A percentile compares a stretch with the other conserved stretches of the same genome.
Conservation (phyloP, 1,140 invertebrate genomes). For the Aphaenogaster rudis region DNA sequence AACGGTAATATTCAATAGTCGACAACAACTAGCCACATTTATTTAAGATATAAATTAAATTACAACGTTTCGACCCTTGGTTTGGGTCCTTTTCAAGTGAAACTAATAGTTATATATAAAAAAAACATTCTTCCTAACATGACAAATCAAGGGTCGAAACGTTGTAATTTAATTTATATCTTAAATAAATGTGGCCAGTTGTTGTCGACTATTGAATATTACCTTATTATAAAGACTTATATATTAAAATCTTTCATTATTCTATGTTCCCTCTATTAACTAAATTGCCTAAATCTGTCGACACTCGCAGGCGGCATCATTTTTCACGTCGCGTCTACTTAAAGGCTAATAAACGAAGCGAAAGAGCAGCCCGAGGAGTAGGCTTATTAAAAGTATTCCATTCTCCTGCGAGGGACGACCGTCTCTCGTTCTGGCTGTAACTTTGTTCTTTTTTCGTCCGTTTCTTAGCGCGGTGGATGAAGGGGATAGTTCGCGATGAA, state of each 20-base stretch:
- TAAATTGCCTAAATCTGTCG: neutral
- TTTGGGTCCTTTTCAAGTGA: too few species aligned
- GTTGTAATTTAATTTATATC: too few species aligned
- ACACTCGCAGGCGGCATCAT: neutral
- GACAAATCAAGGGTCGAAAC: too few species aligned
- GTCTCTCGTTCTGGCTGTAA: neutral
- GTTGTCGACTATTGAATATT: too few species aligned
- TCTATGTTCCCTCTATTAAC: neutral
- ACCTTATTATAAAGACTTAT: neutral
- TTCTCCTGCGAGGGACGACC: neutral
- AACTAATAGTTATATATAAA: too few species aligned
- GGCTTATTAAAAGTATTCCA: constrained; percentile 39
- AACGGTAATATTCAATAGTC: too few species aligned
- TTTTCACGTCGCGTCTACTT: constrained; percentile 38
- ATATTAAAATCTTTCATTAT: neutral
- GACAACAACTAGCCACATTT: too few species aligned
- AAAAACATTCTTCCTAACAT: too few species aligned
- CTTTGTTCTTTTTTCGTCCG: neutral
- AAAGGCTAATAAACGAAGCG: neutral
- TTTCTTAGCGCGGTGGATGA: neutral
- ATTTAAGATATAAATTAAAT: too few species aligned
- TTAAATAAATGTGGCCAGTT: too few species aligned
- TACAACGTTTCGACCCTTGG: too few species aligned
- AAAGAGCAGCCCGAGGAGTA: neutral
- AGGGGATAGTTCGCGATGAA: neutral